phyloP scores from a whole-genome alignment of 2,888 invertebrate species.

The Sphecodes monilicornis region DNA sequence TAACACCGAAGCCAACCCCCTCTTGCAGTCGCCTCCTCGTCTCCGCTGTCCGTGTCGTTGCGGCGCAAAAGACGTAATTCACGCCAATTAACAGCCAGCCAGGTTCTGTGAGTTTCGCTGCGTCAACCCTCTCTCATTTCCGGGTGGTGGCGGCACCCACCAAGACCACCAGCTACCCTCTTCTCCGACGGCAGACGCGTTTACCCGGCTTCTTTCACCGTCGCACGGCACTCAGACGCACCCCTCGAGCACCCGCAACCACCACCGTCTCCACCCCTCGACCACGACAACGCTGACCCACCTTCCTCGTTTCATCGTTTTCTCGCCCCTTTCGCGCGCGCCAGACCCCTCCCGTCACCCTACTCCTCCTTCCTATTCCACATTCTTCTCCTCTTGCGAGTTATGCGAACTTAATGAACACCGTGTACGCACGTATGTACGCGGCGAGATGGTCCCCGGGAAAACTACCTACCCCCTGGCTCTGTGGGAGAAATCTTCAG shows the following conservation, averaged over 20 bases:
- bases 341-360: background rate
- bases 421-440: conserved; percentile 28
- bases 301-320: conserved; percentile 37
- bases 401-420: conserved; percentile 71
- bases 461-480: background rate
- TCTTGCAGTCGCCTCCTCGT: conserved; percentile 12
- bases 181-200: conserved; percentile 51
- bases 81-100: conserved; percentile 76
- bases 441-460: background rate
- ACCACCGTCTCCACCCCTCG: background rate
- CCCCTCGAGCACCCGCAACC: conserved; percentile 44
- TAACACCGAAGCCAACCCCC: conserved; percentile 15
- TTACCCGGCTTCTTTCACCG: conserved; percentile 72
- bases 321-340: conserved; percentile 18
- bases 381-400: conserved; percentile 34
- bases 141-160: conserved; percentile 45
- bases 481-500: background rate
- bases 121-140: conserved; percentile 71
- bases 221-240: conserved; percentile 71
- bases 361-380: background rate
- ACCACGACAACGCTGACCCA: conserved; percentile 42
- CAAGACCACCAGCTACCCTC: conserved; percentile 20
- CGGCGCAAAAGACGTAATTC: conserved; percentile 75
- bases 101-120: conserved; percentile 62
- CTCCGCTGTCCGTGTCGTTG: conserved; percentile 62